Evolutionary conservation across 2,888 invertebrate species (phyloP).

Genomic region (Pilophorus perplexus): DNA sequence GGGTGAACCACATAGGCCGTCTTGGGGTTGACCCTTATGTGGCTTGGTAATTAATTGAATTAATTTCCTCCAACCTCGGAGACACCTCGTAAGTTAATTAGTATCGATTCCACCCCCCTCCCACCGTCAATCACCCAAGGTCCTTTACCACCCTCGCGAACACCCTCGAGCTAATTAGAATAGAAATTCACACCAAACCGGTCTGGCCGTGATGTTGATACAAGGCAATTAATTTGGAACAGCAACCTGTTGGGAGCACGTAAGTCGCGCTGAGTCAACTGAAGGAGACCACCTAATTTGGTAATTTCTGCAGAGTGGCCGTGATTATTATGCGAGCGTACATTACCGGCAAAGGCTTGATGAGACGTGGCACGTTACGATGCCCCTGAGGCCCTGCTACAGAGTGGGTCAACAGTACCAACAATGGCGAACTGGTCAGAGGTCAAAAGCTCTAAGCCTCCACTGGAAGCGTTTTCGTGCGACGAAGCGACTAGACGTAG

Average conservation of each 20-base stretch:
- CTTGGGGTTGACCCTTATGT: not conserved
- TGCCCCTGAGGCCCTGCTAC: too few relatives aligned
- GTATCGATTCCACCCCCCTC: constrained; percentile 23
- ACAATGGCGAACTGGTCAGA: too few relatives aligned
- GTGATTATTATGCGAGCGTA: too few relatives aligned
- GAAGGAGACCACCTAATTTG: too few relatives aligned
- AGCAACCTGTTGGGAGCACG: constrained; percentile 15
- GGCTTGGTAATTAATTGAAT: constrained; percentile 30
- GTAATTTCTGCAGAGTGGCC: too few relatives aligned
- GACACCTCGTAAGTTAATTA: constrained; percentile 16
- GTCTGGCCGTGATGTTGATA: constrained; percentile 25
- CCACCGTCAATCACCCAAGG: constrained; percentile 5
- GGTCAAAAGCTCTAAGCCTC: too few relatives aligned
- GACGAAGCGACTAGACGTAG: too few relatives aligned
- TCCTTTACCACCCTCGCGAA: not conserved
- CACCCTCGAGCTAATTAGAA: constrained; percentile 33
- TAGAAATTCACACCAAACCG: constrained; percentile 26
- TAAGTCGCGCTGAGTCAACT: too few relatives aligned
- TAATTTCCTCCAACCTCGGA: constrained; percentile 25
- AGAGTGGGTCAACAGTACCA: too few relatives aligned
- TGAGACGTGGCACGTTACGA: too few relatives aligned
- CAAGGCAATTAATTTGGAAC: constrained; percentile 26
- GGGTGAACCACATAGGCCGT: not conserved
- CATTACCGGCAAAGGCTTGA: too few relatives aligned
- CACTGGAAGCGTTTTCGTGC: too few relatives aligned